Conservation (phyloP, 2,888 invertebrate genomes). For the Orchesella flavescens region DNA sequence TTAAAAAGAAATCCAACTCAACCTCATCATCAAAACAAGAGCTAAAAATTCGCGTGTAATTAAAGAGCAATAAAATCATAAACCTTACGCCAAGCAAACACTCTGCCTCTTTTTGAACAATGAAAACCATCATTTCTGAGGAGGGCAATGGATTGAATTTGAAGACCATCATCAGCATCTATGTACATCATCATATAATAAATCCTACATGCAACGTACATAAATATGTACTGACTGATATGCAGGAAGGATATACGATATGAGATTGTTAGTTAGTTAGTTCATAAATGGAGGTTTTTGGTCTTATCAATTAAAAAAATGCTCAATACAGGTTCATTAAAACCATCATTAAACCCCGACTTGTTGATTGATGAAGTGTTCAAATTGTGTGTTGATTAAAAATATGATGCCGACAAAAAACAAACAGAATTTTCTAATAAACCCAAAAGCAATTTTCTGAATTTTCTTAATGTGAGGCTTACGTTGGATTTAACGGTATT, state of each 20-base stretch:
- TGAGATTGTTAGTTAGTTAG: neutral
- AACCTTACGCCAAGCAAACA: neutral
- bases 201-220: too few relatives aligned
- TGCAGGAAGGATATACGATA: too few relatives aligned
- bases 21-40: slow-evolving; percentile 26
- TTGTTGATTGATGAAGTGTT: neutral
- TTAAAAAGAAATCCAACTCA: slow-evolving; percentile 4
- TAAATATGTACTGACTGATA: too few relatives aligned
- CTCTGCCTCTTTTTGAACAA: neutral
- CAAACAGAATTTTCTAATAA: too few relatives aligned
- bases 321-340: slow-evolving; percentile 25
- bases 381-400: neutral
- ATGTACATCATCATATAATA: too few relatives aligned
- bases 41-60: slow-evolving; percentile 23
- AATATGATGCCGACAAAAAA: slow-evolving; percentile 18
- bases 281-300: neutral
- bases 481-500: too few relatives aligned
- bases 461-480: too few relatives aligned
- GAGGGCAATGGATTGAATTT: slow-evolving; percentile 1
- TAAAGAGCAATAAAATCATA: slow-evolving; percentile 16
- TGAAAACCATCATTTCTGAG: slow-evolving; percentile 6
- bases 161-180: neutral
- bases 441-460: too few relatives aligned
- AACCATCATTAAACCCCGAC: slow-evolving; percentile 2
- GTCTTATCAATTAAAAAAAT: slow-evolving; percentile 9